Percentiles rank a stretch among this genome's conserved stretches.
Conservation (phyloP, 2,113 vertebrate genomes). For the Zosterops lateralis region DNA sequence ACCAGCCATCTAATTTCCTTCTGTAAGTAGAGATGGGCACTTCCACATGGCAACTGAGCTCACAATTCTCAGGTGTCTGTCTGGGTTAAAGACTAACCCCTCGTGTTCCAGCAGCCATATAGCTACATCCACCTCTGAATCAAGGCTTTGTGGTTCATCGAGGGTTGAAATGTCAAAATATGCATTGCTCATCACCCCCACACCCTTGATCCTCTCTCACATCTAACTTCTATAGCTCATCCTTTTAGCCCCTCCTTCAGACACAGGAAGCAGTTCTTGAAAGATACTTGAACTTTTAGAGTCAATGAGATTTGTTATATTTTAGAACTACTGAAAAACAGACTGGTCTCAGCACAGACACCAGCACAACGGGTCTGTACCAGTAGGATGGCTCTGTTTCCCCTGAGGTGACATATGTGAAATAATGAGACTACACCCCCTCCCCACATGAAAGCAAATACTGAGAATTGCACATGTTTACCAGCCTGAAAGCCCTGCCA, state of each 20-base stretch:
- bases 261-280: not conserved
- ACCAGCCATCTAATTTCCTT: not conserved
- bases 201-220: not conserved
- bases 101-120: not conserved
- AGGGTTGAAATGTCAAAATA: not conserved
- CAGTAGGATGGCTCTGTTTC: not conserved
- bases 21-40: not conserved
- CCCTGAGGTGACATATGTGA: not conserved
- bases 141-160: not conserved
- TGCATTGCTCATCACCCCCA: not conserved
- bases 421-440: slow-evolving; percentile 3
- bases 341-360: not conserved
- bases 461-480: slow-evolving; percentile 39
- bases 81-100: not conserved
- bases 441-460: slow-evolving; percentile 53
- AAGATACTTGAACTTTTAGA: not conserved
- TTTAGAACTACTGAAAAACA: not conserved
- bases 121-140: not conserved
- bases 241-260: not conserved
- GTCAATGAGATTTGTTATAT: not conserved
- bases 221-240: not conserved
- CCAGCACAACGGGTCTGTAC: not conserved
- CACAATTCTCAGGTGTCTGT: not conserved
- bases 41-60: not conserved
- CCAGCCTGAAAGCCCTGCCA: not conserved